phyloP scores from a whole-genome alignment of 2,888 invertebrate species.

The Mesorhabditis spiculigera region DNA sequence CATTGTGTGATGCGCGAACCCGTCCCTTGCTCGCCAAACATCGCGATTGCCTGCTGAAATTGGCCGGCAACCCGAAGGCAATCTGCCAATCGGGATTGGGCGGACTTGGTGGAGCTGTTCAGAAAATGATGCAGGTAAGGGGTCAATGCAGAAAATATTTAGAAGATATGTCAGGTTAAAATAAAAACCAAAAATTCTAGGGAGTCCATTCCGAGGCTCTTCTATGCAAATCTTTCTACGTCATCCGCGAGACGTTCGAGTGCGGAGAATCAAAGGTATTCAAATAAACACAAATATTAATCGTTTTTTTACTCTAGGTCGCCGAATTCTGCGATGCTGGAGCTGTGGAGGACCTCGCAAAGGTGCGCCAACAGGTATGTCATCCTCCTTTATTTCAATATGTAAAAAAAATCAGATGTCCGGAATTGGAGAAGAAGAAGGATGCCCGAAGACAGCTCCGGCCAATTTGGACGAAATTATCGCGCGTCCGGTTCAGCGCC shows the following conservation, averaged over 20 bases:
- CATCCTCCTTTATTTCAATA: constrained; percentile 5
- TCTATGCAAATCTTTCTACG: constrained; percentile 54
- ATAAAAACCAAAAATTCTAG: constrained; percentile 15
- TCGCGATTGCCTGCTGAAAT: constrained; percentile 36
- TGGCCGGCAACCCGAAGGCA: constrained; percentile 27
- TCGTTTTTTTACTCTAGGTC: constrained; percentile 11
- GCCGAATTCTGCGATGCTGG: constrained; percentile 37
- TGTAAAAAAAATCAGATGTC: constrained; percentile 35
- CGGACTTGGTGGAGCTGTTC: constrained; percentile 40
- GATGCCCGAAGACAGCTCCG: constrained; percentile 46
- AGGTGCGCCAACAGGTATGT: constrained; percentile 37
- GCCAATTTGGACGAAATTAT: constrained; percentile 48
- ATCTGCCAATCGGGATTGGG: constrained; percentile 48
- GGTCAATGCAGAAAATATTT: background rate
- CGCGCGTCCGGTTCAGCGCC: constrained; percentile 39
- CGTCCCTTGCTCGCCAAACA: constrained; percentile 42
- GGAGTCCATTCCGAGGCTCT: constrained; percentile 55
- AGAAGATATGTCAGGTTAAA: background rate
- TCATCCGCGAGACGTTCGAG: constrained; percentile 45
- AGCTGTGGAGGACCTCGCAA: constrained; percentile 35
- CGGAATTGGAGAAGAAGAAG: constrained; percentile 48
- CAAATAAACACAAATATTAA: background rate
- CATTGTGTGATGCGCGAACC: constrained; percentile 44
- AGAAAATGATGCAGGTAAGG: constrained; percentile 43
- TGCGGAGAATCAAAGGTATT: constrained; percentile 36